These are phyloP conservation scores for Pachypanchax playfairii DNA, from an alignment of 2,113 vertebrate genomes.

Conservation along the genomic window DNA sequence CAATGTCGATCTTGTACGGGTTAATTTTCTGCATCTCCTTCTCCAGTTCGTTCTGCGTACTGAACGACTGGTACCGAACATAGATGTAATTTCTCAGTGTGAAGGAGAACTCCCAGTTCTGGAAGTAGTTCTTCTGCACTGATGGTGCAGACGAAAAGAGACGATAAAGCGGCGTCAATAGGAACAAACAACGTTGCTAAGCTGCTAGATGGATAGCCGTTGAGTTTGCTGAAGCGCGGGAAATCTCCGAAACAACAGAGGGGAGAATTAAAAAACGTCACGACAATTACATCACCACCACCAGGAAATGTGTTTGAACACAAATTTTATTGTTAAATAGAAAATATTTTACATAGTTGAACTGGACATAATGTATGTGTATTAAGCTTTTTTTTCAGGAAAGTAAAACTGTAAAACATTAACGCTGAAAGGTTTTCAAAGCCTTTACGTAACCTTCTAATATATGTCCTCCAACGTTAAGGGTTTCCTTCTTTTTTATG, in stretches of 20 bases:
- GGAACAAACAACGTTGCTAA: not conserved
- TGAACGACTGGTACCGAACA: slow-evolving; percentile 93
- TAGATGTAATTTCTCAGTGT: slow-evolving; percentile 95
- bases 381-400: not conserved
- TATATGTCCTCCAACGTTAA: no score
- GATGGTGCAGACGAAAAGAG: slow-evolving; percentile 4
- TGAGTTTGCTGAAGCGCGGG: slow-evolving; percentile 46
- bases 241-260: slow-evolving; percentile 51
- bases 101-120: slow-evolving; percentile 95
- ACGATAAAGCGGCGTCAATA: not conserved
- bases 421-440: no score
- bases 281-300: not conserved
- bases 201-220: not conserved
- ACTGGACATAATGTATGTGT: no score
- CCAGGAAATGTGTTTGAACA: not conserved
- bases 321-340: not conserved
- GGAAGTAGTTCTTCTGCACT: slow-evolving; percentile 92
- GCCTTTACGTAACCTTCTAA: no score
- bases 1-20: slow-evolving; percentile 96
- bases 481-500: no score
- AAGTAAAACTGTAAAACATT: not conserved
- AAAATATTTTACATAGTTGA: not conserved
- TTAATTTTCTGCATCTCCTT: slow-evolving; percentile 93
- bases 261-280: slow-evolving; percentile 8
- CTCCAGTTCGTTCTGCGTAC: slow-evolving; percentile 88